Percentiles rank a stretch among this genome's conserved stretches.
phyloP scores from a whole-genome alignment of 2,797 vertebrate species.

The Peromyscus nudipes region DNA sequence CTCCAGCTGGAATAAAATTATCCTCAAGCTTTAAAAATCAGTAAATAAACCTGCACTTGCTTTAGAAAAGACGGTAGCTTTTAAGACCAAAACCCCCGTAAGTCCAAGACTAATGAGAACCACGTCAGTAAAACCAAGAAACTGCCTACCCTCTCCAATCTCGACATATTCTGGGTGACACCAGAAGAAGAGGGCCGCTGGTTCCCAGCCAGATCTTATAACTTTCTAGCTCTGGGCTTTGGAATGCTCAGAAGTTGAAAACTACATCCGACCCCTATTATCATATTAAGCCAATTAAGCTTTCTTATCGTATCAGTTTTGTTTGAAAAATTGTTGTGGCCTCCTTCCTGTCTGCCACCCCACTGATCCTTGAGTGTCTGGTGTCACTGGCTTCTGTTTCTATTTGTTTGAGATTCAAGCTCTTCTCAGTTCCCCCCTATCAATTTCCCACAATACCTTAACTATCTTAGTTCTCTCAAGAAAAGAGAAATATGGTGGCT shows the following conservation, averaged over 20 bases:
- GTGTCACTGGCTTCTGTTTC: slow-evolving; percentile 74
- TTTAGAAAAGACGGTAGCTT: slow-evolving; percentile 54
- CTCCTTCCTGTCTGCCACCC: slow-evolving; percentile 79
- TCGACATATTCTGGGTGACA: slow-evolving; percentile 24
- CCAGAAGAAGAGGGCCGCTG: background rate
- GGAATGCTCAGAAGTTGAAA: slow-evolving; percentile 81
- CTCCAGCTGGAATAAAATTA: background rate
- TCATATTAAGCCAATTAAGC: slow-evolving; percentile 78
- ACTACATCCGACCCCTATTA: slow-evolving; percentile 75
- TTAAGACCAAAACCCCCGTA: slow-evolving; percentile 22
- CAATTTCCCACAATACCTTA: slow-evolving; percentile 45
- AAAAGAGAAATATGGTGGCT: background rate
- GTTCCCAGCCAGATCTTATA: slow-evolving; percentile 64
- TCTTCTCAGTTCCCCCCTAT: slow-evolving; percentile 65
- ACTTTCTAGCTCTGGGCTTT: slow-evolving; percentile 53
- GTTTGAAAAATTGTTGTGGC: slow-evolving; percentile 76
- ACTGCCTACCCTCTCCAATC: slow-evolving; percentile 3
- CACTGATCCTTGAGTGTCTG: slow-evolving; percentile 78
- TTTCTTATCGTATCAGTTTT: slow-evolving; percentile 80
- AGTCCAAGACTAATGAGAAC: slow-evolving; percentile 67
- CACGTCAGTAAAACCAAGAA: slow-evolving; percentile 41
- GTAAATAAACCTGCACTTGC: slow-evolving; percentile 33
- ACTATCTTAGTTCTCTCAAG: slow-evolving; percentile 74
- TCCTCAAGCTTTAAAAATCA: background rate
- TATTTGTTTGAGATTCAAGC: slow-evolving; percentile 73